Conservation (phyloP, 2,888 invertebrate genomes). For the Macrophya alboannulata region DNA sequence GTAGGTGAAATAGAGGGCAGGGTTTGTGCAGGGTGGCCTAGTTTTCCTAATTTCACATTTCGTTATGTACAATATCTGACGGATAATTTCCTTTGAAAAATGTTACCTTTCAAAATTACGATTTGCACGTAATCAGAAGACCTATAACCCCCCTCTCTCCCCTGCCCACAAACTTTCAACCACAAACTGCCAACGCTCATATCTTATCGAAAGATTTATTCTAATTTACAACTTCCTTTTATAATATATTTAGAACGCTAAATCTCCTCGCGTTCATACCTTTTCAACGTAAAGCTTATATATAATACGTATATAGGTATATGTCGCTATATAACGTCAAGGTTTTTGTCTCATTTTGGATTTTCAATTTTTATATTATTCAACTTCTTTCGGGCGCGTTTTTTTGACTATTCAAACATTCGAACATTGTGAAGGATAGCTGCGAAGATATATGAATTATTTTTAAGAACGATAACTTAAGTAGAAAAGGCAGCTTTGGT, state of each 20-base stretch:
- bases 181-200: slow-evolving; percentile 21
- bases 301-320: not conserved
- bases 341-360: not conserved
- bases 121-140: slow-evolving; percentile 35
- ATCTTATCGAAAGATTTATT: slow-evolving; percentile 34
- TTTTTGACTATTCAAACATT: not conserved
- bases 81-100: slow-evolving; percentile 12
- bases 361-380: slow-evolving; percentile 4
- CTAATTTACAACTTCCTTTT: slow-evolving; percentile 46
- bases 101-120: slow-evolving; percentile 11
- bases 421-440: not conserved
- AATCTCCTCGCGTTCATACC: slow-evolving; percentile 12
- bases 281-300: slow-evolving; percentile 8
- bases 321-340: not conserved
- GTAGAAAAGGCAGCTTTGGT: slow-evolving; percentile 2
- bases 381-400: not conserved
- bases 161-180: not conserved
- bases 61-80: not conserved
- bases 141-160: not conserved
- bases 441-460: not conserved
- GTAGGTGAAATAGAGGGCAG: slow-evolving; percentile 15
- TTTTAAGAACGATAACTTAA: not conserved
- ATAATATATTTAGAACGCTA: not conserved
- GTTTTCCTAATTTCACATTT: slow-evolving; percentile 44
- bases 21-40: slow-evolving; percentile 15